Evolutionary conservation across 2,797 vertebrate genomes (phyloP).

Genomic region (Semotilus atromaculatus): DNA sequence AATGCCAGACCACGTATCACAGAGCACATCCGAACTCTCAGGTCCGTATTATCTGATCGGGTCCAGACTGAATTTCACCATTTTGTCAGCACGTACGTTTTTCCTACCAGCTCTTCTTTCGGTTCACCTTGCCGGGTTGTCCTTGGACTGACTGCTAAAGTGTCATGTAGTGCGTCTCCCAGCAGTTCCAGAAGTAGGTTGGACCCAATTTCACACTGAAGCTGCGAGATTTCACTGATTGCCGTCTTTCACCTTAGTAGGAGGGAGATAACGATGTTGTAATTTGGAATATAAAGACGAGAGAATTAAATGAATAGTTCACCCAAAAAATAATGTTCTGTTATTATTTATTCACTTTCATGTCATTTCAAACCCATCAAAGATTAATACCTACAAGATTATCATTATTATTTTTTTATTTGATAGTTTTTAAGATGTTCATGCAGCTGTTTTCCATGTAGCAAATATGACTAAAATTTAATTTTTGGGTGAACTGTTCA

Average conservation of each 20-base stretch:
- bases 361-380: neutral
- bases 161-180: constrained; percentile 72
- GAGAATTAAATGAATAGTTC: neutral
- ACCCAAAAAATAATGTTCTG: neutral
- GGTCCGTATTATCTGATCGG: constrained; percentile 56
- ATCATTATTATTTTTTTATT: no score
- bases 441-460: neutral
- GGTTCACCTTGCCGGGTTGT: constrained; percentile 64
- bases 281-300: neutral
- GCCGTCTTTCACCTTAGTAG: constrained; percentile 55
- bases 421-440: neutral
- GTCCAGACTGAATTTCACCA: constrained; percentile 57
- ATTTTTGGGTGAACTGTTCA: neutral
- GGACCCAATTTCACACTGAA: constrained; percentile 67
- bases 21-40: constrained; percentile 48
- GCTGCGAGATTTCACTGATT: constrained; percentile 54
- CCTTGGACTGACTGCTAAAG: constrained; percentile 72
- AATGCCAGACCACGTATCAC: constrained; percentile 31
- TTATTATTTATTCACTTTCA: neutral
- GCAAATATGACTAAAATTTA: neutral
- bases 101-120: constrained; percentile 59
- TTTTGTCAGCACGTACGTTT: constrained; percentile 55
- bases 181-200: constrained; percentile 75
- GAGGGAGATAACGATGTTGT: constrained; percentile 22
- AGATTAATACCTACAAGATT: neutral